phyloP scores from a whole-genome alignment of 1,140 invertebrate species.

The Palaemon carinicauda region DNA sequence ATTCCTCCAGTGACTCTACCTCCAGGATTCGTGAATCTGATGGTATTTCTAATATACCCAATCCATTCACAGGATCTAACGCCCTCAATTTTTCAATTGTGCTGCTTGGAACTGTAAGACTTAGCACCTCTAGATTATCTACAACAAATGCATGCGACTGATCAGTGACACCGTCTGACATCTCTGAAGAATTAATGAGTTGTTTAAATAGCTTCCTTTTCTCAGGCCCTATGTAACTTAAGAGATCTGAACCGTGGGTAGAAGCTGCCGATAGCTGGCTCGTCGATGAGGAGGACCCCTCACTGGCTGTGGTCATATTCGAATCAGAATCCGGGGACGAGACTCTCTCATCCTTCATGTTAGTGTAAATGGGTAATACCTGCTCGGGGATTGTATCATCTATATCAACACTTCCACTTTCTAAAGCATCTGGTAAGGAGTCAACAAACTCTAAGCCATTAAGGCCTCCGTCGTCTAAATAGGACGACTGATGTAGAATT shows the following conservation, averaged over 20 bases:
- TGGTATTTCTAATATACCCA: too few species aligned
- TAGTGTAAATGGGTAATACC: conserved; percentile 18
- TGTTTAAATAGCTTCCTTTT: not conserved
- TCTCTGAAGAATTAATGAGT: too few species aligned
- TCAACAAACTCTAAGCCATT: conserved; percentile 38
- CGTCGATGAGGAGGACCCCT: conserved; percentile 36
- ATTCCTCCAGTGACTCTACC: too few species aligned
- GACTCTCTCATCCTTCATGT: conserved; percentile 10
- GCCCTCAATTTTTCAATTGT: too few species aligned
- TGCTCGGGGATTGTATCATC: not conserved
- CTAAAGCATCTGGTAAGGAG: not conserved
- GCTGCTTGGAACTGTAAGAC: too few species aligned
- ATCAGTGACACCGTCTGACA: too few species aligned
- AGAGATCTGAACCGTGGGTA: conserved; percentile 22
- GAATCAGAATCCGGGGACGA: conserved; percentile 44
- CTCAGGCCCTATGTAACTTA: not conserved
- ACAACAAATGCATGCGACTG: too few species aligned
- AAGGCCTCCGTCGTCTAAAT: conserved; percentile 19
- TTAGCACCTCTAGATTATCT: too few species aligned
- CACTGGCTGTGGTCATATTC: conserved; percentile 45
- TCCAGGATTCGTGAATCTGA: too few species aligned
- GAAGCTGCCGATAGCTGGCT: conserved; percentile 36
- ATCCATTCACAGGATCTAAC: too few species aligned
- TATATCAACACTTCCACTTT: not conserved
- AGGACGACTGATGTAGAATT: conserved; percentile 43